phyloP scores from a whole-genome alignment of 92 coral and sea anemone genomes.

The Zoanthus sansibaricus region DNA sequence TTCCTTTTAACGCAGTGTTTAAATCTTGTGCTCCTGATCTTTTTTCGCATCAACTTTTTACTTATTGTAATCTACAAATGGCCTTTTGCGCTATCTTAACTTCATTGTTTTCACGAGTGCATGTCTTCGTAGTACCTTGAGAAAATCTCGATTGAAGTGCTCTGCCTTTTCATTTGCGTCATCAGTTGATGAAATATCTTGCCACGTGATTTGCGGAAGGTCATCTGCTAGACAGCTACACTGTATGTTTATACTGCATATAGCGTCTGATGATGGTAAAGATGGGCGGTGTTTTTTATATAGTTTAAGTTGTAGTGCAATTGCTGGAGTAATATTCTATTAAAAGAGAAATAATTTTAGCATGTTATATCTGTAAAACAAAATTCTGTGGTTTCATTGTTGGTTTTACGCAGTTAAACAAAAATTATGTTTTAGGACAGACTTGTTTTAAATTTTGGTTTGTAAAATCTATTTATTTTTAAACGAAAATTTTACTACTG shows the following conservation, averaged over 20 bases:
- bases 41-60: slow-evolving; percentile 38
- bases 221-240: slow-evolving; percentile 20
- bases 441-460: too few species aligned
- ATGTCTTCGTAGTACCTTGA: not conserved
- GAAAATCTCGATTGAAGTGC: not conserved
- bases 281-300: not conserved
- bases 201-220: slow-evolving; percentile 33
- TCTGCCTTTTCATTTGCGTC: not conserved
- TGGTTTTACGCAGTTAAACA: too few species aligned
- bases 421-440: too few species aligned
- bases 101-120: slow-evolving; percentile 19
- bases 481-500: too few species aligned
- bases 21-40: slow-evolving; percentile 29
- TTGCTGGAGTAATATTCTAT: too few species aligned
- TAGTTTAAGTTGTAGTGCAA: not conserved
- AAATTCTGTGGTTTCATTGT: too few species aligned
- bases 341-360: too few species aligned
- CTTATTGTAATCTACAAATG: slow-evolving; percentile 42
- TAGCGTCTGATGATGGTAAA: slow-evolving; percentile 31
- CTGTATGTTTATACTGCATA: slow-evolving; percentile 28
- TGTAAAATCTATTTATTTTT: too few species aligned
- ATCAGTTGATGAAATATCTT: not conserved
- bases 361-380: too few species aligned
- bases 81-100: slow-evolving; percentile 32
- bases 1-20: too few species aligned